Conservation (phyloP, 2,113 vertebrate species). For the Vombatus ursinus region DNA sequence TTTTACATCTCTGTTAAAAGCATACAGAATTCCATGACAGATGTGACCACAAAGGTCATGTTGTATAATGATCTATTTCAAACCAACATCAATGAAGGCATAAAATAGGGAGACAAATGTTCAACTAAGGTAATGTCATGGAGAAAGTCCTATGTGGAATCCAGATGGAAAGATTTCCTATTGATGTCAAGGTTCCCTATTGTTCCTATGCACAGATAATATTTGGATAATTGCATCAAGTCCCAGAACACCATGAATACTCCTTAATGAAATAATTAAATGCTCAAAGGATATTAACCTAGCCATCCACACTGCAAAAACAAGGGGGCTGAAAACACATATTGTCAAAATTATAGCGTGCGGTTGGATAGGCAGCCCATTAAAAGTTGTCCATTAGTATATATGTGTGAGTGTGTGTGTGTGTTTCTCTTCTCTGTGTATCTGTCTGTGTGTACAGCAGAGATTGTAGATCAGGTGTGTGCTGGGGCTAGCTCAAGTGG, state of each 20-base stretch:
- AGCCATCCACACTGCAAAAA: neutral
- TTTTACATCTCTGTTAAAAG: constrained; percentile 2
- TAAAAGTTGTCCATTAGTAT: neutral
- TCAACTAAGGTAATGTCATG: neutral
- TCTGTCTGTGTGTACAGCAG: neutral
- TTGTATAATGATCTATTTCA: constrained; percentile 2
- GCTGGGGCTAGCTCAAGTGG: neutral
- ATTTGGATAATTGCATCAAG: neutral
- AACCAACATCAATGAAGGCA: neutral
- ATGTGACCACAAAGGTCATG: neutral
- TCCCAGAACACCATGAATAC: constrained; percentile 1
- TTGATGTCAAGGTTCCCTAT: constrained; percentile 1
- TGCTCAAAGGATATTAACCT: neutral
- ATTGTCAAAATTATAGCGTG: neutral
- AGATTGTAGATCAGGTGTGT: neutral
- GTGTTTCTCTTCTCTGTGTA: neutral
- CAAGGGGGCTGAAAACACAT: neutral
- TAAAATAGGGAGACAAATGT: neutral
- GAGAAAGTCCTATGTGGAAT: neutral
- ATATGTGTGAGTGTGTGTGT: neutral
- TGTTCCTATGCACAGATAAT: neutral
- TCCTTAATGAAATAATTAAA: constrained; percentile 3
- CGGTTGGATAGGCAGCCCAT: neutral
- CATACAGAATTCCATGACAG: constrained; percentile 1
- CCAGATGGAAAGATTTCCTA: neutral